Percentiles rank a stretch among this genome's conserved stretches.
Conservation (phyloP, 2,888 invertebrate species). For the Lamproptera curius region DNA sequence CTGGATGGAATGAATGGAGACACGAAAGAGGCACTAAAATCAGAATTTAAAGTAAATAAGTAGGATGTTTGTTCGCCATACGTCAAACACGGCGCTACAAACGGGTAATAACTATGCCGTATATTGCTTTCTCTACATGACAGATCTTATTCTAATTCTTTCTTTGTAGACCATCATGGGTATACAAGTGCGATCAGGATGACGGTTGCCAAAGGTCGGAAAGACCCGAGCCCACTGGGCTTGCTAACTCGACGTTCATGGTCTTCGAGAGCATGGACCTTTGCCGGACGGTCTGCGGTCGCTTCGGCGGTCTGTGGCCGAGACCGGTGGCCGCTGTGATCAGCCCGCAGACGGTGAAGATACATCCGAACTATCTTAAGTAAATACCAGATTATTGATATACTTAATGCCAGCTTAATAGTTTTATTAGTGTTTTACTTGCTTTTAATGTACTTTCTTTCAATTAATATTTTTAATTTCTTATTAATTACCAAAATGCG, state of each 20-base stretch:
- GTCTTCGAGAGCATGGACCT: constrained; percentile 73
- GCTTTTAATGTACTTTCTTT: no score
- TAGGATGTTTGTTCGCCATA: not conserved
- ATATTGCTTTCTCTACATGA: no score
- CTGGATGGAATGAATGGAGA: not conserved
- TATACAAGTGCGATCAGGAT: constrained; percentile 54
- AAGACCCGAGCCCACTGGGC: constrained; percentile 36
- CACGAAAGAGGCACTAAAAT: not conserved
- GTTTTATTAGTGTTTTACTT: no score
- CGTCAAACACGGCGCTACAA: no score
- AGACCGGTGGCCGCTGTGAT: constrained; percentile 76
- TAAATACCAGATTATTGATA: no score
- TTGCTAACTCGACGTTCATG: constrained; percentile 35
- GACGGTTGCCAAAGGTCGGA: constrained; percentile 60
- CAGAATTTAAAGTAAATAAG: not conserved
- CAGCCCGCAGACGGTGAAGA: constrained; percentile 62
- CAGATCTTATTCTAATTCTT: no score
- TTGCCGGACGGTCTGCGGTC: constrained; percentile 83
- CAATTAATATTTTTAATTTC: no score
- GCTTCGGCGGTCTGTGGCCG: constrained; percentile 84
- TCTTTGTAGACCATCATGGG: constrained; percentile 58
- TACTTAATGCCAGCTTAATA: no score
- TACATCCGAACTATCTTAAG: constrained; percentile 78
- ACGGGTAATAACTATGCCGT: no score
- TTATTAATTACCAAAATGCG: no score